Conservation (phyloP, 2,797 vertebrate species). For the Acomys russatus region DNA sequence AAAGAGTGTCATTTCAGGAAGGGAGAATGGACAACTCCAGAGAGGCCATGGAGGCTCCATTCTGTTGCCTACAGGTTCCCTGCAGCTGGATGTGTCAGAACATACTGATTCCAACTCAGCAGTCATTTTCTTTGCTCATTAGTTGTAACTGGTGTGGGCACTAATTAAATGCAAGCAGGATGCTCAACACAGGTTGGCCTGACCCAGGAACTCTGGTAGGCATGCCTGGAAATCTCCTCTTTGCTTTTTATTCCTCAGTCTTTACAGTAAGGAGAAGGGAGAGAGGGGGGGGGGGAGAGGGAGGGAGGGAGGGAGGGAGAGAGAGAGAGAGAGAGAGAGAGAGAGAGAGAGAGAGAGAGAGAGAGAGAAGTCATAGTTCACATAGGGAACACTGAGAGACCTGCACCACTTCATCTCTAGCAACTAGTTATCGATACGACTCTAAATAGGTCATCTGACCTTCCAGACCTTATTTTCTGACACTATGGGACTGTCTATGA, state of each 20-base stretch:
- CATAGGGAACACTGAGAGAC: no score
- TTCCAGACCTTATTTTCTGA: neutral
- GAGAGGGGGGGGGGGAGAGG: neutral
- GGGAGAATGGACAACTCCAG: neutral
- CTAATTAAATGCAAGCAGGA: neutral
- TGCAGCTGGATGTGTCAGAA: neutral
- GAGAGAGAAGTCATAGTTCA: neutral
- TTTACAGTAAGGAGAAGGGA: neutral
- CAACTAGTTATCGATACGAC: neutral
- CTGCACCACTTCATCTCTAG: neutral
- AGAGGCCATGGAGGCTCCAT: neutral
- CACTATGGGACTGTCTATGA: neutral
- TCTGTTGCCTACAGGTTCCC: neutral
- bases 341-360: neutral
- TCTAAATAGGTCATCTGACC: neutral
- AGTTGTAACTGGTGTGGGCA: neutral
- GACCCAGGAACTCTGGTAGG: neutral
- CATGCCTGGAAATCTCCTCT: neutral
- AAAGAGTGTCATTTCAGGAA: neutral
- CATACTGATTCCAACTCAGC: neutral
- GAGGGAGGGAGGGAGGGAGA: no score
- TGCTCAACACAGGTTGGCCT: neutral
- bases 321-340: no score
- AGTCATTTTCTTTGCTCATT: slow-evolving; percentile 2
- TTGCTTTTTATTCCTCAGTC: fast-evolving